Conservation (phyloP, 2,888 invertebrate genomes). For the Syrista parreyssii region DNA sequence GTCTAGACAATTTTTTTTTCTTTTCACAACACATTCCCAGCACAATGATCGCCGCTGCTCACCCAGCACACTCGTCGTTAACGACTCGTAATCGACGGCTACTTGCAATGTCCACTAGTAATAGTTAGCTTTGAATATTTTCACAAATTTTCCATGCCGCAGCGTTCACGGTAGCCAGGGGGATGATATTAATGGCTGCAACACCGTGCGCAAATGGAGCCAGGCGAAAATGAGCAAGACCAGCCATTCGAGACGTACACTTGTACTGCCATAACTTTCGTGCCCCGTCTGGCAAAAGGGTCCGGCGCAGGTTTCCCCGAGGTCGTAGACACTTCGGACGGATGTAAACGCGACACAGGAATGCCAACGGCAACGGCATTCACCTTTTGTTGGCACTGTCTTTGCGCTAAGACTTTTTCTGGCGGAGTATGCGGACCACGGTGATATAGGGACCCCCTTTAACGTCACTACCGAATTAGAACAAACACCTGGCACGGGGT, state of each 20-base stretch:
- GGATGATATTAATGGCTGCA: background rate
- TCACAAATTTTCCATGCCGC: background rate
- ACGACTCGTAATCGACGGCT: background rate
- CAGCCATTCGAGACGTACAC: background rate
- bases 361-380: constrained; percentile 29
- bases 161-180: background rate
- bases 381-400: constrained; percentile 35
- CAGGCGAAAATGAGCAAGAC: background rate
- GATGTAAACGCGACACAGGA: constrained; percentile 13
- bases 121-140: background rate
- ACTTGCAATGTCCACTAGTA: background rate
- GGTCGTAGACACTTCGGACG: background rate
- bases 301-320: background rate
- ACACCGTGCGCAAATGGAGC: background rate
- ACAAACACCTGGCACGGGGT: background rate
- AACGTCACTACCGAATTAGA: background rate
- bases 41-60: background rate
- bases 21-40: background rate
- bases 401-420: constrained; percentile 32
- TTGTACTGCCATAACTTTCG: background rate
- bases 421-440: constrained; percentile 27
- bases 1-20: constrained; percentile 57
- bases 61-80: background rate
- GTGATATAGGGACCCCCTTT: background rate
- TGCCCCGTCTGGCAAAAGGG: background rate